Evolutionary conservation across 37 sponge, comb jelly and placozoan genomes (phyloP), one percentile per base, ranked within the genome.

Genomic region (Sycon ciliatum): DNA sequence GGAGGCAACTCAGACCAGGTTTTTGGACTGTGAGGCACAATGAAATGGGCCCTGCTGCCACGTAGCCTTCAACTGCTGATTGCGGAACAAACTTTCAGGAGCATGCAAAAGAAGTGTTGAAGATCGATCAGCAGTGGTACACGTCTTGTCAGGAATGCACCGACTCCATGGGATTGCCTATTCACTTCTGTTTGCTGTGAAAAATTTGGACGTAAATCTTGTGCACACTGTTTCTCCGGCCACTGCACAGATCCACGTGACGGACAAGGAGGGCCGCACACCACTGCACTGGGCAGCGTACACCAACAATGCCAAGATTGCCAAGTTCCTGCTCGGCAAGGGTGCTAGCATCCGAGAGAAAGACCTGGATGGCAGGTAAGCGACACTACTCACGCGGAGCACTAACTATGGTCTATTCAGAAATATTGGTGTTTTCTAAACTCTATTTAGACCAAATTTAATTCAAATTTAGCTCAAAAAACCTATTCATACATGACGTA

Each of bases 261-360:
- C 73, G 54, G 92, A 91, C 36, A 24, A n/a, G 26, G 75, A 76
- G 54, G 89, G 85, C 1, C 81, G 83, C 57, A 81, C 85, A 36
- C 75, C 85, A 1, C 57, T 91, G 0, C 92, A 91, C 68, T 84
- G 85, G 85, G 92, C 92, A 38, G 82, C 89, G 23, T 57, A 80
- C 35, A 76, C 38, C 33, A 85, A 83, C 26, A 76, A 70, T 1
- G 34, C 28, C n/a, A 0, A 0, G 11, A 33, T n/a, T n/a, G n/a
- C n/a, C n/a, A n/a, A n/a, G 74, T 20, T 74, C 34, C 54, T 90
- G 63, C 24, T 88, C 24, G 11, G 68, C 28, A 57, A 74, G 36
- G 78, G 58, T 0, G 61, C 80, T 0, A 71, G 78, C 73, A 16
- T 73, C 26, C 62, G n/a, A 7, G 70, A 80, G 16, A 81, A 81